Percentiles rank a stretch among this genome's conserved stretches.
Conservation (phyloP, 2,888 invertebrate genomes). For the Unio delphinus region DNA sequence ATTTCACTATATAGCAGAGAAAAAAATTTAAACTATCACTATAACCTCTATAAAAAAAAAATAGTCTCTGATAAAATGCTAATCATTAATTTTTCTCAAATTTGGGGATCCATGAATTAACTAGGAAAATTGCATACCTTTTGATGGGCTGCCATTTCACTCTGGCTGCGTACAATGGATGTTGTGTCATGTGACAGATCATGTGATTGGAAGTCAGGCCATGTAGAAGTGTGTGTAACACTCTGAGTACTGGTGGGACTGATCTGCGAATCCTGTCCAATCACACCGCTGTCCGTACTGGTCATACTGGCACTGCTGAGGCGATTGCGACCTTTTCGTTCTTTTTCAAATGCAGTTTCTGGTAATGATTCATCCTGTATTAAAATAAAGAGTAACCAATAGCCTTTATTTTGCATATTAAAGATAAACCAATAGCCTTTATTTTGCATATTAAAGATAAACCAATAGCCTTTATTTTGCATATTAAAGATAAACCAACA, state of each 20-base stretch:
- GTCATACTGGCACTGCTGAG: slow-evolving; percentile 51
- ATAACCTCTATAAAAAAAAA: too few relatives aligned
- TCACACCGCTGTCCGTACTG: slow-evolving; percentile 59
- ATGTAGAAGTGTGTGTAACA: slow-evolving; percentile 15
- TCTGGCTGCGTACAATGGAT: too few relatives aligned
- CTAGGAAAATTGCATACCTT: too few relatives aligned
- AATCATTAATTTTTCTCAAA: too few relatives aligned
- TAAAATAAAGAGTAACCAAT: background rate
- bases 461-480: too few relatives aligned
- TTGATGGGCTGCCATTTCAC: too few relatives aligned
- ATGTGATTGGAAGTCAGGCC: slow-evolving; percentile 1
- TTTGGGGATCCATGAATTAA: too few relatives aligned
- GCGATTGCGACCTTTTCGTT: slow-evolving; percentile 31
- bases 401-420: background rate
- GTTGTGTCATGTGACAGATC: too few relatives aligned
- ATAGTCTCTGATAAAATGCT: too few relatives aligned
- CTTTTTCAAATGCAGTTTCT: slow-evolving; percentile 7
- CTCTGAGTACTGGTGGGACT: slow-evolving; percentile 37
- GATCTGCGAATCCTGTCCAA: slow-evolving; percentile 46
- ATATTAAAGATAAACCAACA: background rate
- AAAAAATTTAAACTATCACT: too few relatives aligned
- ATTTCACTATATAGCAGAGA: too few relatives aligned
- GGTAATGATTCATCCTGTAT: slow-evolving; percentile 6
- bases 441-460: background rate
- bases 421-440: background rate